Evolutionary conservation across 2,113 vertebrate species (phyloP).

Genomic region (Tupaia chinensis): DNA sequence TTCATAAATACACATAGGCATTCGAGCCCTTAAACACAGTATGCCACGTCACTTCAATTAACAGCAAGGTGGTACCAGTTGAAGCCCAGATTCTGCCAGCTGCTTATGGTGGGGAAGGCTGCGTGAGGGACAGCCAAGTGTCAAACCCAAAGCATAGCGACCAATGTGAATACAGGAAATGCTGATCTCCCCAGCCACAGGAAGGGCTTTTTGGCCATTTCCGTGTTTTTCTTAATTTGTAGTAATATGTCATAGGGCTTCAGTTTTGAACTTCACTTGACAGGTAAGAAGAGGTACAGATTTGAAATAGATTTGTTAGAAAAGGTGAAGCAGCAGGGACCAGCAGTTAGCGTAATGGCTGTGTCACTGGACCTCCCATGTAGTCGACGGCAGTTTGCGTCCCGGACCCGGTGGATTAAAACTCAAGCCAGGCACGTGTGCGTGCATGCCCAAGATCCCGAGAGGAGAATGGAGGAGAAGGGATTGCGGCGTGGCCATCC

Average conservation of each 20-base stretch:
- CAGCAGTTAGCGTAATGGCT: no score
- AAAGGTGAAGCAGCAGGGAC: not conserved
- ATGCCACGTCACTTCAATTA: conserved; percentile 50
- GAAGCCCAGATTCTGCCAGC: not conserved
- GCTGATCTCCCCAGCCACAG: not conserved
- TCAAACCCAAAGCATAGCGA: not conserved
- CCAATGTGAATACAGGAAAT: not conserved
- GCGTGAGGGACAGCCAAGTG: not conserved
- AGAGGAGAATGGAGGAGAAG: no score
- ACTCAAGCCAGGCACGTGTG: no score
- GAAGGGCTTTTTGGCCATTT: not conserved
- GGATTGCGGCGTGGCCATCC: no score
- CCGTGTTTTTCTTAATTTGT: conserved; percentile 3
- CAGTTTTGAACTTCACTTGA: not conserved
- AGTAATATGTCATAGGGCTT: not conserved
- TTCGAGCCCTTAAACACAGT: not conserved
- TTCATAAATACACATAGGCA: conserved; percentile 18
- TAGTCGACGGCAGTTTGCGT: no score
- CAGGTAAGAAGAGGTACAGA: not conserved
- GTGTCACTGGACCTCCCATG: no score
- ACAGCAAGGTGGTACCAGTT: conserved; percentile 45
- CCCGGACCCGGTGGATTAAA: no score
- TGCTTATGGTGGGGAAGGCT: not conserved
- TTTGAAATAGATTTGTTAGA: not conserved
- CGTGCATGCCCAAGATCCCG: no score